Base-by-base conservation (phyloP, 2,888 invertebrate genomes). In the Rhogogaster chlorosoma region DNA sequence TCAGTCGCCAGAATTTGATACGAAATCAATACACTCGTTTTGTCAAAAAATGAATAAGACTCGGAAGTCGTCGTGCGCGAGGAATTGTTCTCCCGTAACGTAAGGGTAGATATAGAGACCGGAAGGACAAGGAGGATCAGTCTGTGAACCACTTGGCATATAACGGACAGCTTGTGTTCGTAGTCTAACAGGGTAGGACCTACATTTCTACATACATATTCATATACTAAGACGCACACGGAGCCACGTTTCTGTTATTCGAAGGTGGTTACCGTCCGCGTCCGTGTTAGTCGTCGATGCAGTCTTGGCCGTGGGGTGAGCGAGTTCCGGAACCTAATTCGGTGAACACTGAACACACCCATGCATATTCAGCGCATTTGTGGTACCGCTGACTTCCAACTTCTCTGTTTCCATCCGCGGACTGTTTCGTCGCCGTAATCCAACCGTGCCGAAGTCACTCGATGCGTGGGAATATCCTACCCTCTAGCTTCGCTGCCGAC, bases 351-450 rank as follows among this genome's bases (percentile, higher is more conserved):
- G 83, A 84, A 87, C 88, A 85, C 89, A 85, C 88, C 92, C 91
- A 91, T 92, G 91, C 90, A 92, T 92, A 92, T 92, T 92, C 92
- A 92, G 88, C 89, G 90, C 90, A 91, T 91, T 91, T 90, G 91
- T 89, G 90, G 86, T 88, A 88, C 88, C 88, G 88, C 83, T 67
- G 70, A 83, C 83, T 83, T 83, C 83, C 32, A 67, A 83, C 85
- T 85, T 75, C 78, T 84, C 80, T 84, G 84, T 71, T 80, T 86
- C 86, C 85, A 85, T 84, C 84, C 75, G 80, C 86, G 77, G 73
- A 77, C 45, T 78, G 57, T 78, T 78, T 61, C 78, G 78, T 22
- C 80, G 38, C 6, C n/a, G 80, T 38, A 61, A 80, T 38, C 49
- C 49, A 77, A 77, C 77, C 77, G 5, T 77, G 53, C 4, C 77